A percentile compares a stretch with the other conserved stretches of the same genome.
Conservation (phyloP, 2,113 vertebrate species). For the Coturnix japonica region DNA sequence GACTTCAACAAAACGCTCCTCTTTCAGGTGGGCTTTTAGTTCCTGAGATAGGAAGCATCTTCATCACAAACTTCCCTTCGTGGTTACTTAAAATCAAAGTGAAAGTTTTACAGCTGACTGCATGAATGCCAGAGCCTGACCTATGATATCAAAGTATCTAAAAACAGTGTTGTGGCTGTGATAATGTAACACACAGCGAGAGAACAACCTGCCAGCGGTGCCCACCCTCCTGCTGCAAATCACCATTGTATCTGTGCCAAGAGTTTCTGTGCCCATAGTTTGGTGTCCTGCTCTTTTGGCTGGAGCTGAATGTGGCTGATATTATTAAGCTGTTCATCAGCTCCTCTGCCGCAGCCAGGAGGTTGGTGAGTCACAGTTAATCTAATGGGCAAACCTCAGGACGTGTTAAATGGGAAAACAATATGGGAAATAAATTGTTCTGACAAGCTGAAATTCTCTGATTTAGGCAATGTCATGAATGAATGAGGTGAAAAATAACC, state of each 20-base stretch:
- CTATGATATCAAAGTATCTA: not conserved
- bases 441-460: rapidly evolving
- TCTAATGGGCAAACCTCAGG: not conserved
- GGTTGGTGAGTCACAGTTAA: not conserved
- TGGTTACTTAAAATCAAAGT: not conserved
- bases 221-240: not conserved
- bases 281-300: not conserved
- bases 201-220: not conserved
- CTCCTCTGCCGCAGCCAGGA: not conserved
- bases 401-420: not conserved
- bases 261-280: not conserved
- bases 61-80: not conserved
- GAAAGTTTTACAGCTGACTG: not conserved
- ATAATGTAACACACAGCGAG: not conserved
- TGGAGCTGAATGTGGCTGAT: not conserved
- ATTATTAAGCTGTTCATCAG: not conserved
- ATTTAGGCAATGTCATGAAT: not conserved
- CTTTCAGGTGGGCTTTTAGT: not conserved
- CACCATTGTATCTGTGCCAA: not conserved
- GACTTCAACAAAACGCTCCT: not conserved
- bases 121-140: not conserved
- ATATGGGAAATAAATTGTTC: not conserved
- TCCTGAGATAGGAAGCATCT: not conserved
- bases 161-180: not conserved
- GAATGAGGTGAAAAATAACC: not conserved